Evolutionary conservation across 1,140 invertebrate genomes (phyloP).

Genomic region (Teleopsis dalmanni): DNA sequence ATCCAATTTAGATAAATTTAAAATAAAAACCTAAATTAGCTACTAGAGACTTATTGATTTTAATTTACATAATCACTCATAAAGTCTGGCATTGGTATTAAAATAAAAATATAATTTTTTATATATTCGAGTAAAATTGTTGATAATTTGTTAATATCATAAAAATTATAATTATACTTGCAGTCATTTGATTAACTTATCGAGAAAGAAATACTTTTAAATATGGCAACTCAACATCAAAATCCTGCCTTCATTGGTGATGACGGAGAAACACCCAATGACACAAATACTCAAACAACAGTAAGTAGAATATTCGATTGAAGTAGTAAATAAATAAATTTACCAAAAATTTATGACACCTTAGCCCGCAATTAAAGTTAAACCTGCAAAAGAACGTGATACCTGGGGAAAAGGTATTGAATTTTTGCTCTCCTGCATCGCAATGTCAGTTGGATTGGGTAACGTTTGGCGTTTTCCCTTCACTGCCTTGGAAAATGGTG

Average conservation of each 20-base stretch:
- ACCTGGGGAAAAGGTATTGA: conserved; percentile 71
- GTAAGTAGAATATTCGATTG: too few relatives aligned
- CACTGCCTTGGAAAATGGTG: conserved; percentile 70
- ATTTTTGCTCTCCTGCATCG: conserved; percentile 75
- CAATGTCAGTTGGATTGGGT: conserved; percentile 78
- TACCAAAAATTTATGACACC: too few relatives aligned
- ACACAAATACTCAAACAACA: too few relatives aligned
- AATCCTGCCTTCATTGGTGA: conserved; percentile 37
- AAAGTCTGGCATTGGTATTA: too few relatives aligned
- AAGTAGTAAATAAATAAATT: too few relatives aligned
- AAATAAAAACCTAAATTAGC: too few relatives aligned
- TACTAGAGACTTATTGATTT: too few relatives aligned
- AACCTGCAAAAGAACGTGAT: conserved; percentile 44
- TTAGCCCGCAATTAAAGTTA: not conserved
- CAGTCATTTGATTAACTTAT: too few relatives aligned
- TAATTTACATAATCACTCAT: too few relatives aligned
- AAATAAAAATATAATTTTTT: not conserved
- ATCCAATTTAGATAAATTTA: too few relatives aligned
- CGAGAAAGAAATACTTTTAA: conserved; percentile 1
- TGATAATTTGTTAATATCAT: too few relatives aligned
- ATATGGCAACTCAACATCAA: conserved; percentile 24
- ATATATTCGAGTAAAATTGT: not conserved
- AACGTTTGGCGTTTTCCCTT: conserved; percentile 82
- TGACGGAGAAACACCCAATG: conserved; percentile 21
- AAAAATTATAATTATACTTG: too few relatives aligned